Evolutionary conservation across 2,113 vertebrate species (phyloP), one percentile per base, ranked within the genome.

Genomic region (Paratilapia polleni): DNA sequence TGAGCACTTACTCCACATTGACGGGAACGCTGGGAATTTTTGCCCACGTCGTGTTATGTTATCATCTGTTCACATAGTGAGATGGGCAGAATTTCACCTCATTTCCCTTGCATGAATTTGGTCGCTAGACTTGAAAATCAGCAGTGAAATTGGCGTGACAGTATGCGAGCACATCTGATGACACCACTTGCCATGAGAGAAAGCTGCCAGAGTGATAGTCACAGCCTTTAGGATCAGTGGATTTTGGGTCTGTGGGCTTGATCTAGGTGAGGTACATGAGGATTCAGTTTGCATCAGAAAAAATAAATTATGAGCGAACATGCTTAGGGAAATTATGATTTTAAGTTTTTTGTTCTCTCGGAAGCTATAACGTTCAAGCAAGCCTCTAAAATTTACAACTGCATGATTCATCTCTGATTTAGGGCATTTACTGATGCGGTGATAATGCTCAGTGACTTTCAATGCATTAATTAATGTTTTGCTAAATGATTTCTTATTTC

Each of bases 21-120:
- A 59, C 17, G 41, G 70, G 78, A 83, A 85, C 61, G 76, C 47
- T 38, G 79, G 59, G 88, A 89, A 61, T 54, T 61, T 56, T 81
- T 19, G 11, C 8, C 38, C 15, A 2, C 4, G 26, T 61, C 26
- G 24, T 76, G 24, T 57, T 78, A 26, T 59, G 20, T 31, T 61
- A 43, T 78, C 82, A 81, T 83, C 56, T 78, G 77, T 73, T 90
- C 84, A 52, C 41, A 15, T 70, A 26, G 41, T n/a, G 66, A 68
- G 12, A 34, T 2, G 41, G 54, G 61, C 58, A 77, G 56, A 15
- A 41, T 80, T 60, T 56, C 41, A 17, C 56, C 85, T 88, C 24
- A 79, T 87, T 85, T 85, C 61, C 28, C 31, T 82, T 34, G 78
- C 66, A 66, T n/a, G 24, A 47, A 81, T 90, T 47, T 64, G 22